Base-by-base conservation (phyloP, 2,797 vertebrate species). In the Poecilia picta region DNA sequence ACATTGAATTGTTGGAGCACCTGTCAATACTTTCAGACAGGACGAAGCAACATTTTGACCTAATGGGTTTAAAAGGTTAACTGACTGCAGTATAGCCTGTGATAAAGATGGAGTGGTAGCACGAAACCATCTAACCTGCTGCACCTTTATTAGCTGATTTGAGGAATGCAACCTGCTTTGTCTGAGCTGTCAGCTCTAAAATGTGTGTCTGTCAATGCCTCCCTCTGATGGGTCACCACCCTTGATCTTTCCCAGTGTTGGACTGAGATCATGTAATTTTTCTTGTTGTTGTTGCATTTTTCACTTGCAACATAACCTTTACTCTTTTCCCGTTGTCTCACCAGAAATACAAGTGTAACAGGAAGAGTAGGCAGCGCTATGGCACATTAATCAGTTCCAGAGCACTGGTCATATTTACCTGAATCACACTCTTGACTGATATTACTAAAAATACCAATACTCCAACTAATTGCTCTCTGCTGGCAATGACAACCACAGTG, bases 101-200 rank as follows among this genome's bases (percentile, higher is more conserved):
- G 64, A 78, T 81, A 70, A 72, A 85, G 82, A 78, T 33, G 12
- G n/a, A 72, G 20, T 36, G 49, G 51, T 13, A 31, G 23, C 57
- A 57, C 77, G 66, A 64, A 55, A 68, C 0, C 55, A 28, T 71
- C 36, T 77, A 76, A 80, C 33, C 23, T 55, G 80, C 43, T 73
- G 47, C 72, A 75, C 64, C 75, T 77, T 91, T 51, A 78, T 78
- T 73, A 68, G 73, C 73, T 43, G 59, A 81, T 71, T 78, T 80
- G 77, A 71, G 88, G 84, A 89, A 92, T 91, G 84, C 47, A 10
- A 73, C 57, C 72, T 78, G 83, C 84, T 91, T 91, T 92, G 88
- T 92, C 78, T 85, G 72, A 76, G 77, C 81, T 90, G 90, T 93
- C 90, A 81, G 74, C 85, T 73, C 55, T 62, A 39, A 75, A 89